phyloP scores from a whole-genome alignment of 2,888 invertebrate species.

The Unio delphinus region DNA sequence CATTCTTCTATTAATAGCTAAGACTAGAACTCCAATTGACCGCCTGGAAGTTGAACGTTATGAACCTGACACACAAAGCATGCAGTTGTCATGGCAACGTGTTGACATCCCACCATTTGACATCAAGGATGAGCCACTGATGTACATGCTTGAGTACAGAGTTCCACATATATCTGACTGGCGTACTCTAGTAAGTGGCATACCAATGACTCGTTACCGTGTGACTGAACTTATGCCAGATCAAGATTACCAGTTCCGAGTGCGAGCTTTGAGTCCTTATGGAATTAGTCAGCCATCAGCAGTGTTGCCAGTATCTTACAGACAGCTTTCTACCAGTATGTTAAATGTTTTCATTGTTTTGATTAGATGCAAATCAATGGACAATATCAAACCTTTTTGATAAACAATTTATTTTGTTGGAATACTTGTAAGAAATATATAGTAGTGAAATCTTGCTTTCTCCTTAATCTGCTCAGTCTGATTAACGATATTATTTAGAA shows the following conservation, averaged over 20 bases:
- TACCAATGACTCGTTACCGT: constrained; percentile 59
- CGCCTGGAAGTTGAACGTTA: constrained; percentile 51
- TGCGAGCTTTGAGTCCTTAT: constrained; percentile 95
- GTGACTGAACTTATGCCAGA: constrained; percentile 55
- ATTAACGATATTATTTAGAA: too few species aligned
- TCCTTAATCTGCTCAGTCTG: too few species aligned
- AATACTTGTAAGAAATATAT: too few species aligned
- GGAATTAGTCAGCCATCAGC: constrained; percentile 98
- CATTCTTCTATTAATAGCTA: constrained; percentile 32
- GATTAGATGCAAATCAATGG: neutral
- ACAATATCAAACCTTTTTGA: too few species aligned
- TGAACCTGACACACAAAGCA: constrained; percentile 53
- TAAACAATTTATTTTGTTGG: too few species aligned
- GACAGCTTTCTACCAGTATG: constrained; percentile 17
- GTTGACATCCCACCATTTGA: constrained; percentile 58
- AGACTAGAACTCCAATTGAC: constrained; percentile 52
- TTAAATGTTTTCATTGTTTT: neutral
- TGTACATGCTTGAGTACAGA: constrained; percentile 61
- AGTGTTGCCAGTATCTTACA: constrained; percentile 43
- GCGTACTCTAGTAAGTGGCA: constrained; percentile 58
- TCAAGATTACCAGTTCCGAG: constrained; percentile 94
- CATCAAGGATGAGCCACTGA: constrained; percentile 49
- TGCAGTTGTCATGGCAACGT: constrained; percentile 56
- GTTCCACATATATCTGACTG: constrained; percentile 60
- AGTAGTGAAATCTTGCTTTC: too few species aligned